Percentiles rank a stretch among this genome's conserved stretches.
Evolutionary conservation across 2,888 invertebrate genomes (phyloP).

Genomic region (Mimachlamys varia): DNA sequence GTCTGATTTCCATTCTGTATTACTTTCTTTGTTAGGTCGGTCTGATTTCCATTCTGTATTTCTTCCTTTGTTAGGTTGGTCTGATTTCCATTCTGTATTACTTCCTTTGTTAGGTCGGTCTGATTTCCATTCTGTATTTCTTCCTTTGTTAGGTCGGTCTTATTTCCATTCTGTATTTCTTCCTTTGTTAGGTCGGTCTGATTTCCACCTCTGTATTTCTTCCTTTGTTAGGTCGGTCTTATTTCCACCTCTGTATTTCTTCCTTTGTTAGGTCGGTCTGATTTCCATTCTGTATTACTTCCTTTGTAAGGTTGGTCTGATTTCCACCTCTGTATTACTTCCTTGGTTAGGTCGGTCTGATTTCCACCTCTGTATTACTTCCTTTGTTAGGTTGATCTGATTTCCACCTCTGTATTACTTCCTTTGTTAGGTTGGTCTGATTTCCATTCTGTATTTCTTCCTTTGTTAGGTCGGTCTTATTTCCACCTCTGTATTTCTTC

Average conservation of each 20-base stretch:
- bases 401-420: not conserved
- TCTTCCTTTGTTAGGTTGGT: not conserved
- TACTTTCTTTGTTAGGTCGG: not conserved
- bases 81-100: not conserved
- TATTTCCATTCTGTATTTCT: not conserved
- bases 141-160: not conserved
- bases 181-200: not conserved
- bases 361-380: not conserved
- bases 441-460: not conserved
- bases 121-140: not conserved
- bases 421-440: not conserved
- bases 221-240: not conserved
- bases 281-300: not conserved
- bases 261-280: not conserved
- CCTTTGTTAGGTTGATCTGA: not conserved
- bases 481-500: not conserved
- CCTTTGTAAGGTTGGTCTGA: not conserved
- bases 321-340: not conserved
- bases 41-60: not conserved
- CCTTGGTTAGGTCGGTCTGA: not conserved
- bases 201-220: not conserved
- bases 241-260: not conserved
- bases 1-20: not conserved
- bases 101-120: not conserved
- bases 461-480: not conserved